Percentiles rank a stretch among this genome's conserved stretches.
phyloP scores from a whole-genome alignment of 2,113 vertebrate species.

The Chloebia gouldiae region DNA sequence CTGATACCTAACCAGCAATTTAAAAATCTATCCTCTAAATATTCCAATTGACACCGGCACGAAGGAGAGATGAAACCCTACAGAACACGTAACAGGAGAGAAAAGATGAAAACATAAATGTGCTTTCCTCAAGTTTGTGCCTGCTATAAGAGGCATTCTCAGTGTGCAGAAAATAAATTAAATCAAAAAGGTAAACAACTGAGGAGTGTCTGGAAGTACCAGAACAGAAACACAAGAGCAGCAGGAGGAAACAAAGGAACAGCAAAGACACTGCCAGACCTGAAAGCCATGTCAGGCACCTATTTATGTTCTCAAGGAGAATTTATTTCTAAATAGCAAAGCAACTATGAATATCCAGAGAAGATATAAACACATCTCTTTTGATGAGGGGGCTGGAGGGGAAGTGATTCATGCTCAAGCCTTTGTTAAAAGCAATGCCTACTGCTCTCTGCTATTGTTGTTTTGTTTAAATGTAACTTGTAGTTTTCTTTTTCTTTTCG shows the following conservation, averaged over 20 bases:
- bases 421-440: not conserved
- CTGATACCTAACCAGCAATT: not conserved
- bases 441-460: not conserved
- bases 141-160: not conserved
- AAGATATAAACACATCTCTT: not conserved
- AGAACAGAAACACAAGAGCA: not conserved
- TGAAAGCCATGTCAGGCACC: not conserved
- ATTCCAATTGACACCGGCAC: not conserved
- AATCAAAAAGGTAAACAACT: not conserved
- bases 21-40: not conserved
- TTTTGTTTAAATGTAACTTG: not conserved
- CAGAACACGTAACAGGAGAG: not conserved
- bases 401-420: slow-evolving; percentile 16
- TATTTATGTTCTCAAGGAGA: not conserved
- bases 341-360: not conserved
- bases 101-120: not conserved
- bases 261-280: not conserved
- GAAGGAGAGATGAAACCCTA: not conserved
- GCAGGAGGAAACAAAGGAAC: not conserved
- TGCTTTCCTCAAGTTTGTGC: not conserved
- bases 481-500: not conserved
- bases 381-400: not conserved
- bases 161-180: not conserved
- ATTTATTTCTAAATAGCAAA: not conserved
- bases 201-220: not conserved